Percentiles rank a stretch among this genome's conserved stretches.
Conservation (phyloP, 1,140 invertebrate species). For the Lordiphosa clarofinis region DNA sequence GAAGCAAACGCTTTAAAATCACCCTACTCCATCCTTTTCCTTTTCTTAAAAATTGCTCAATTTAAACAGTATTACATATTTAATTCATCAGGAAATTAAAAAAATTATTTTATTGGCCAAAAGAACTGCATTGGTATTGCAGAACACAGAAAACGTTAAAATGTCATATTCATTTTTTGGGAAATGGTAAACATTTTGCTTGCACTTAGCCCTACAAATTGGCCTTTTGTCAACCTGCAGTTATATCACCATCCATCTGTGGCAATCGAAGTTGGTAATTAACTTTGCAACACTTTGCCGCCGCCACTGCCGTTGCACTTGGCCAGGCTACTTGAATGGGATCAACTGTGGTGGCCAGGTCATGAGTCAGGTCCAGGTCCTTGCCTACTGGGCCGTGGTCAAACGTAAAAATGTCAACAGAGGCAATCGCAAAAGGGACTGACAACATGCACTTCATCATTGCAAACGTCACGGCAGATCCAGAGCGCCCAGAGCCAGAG, state of each 20-base stretch:
- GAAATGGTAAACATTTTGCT: background rate
- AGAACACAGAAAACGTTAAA: too few species aligned
- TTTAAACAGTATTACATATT: too few species aligned
- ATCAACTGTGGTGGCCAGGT: conserved; percentile 9
- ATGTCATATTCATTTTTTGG: too few species aligned
- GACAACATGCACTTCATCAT: conserved; percentile 63
- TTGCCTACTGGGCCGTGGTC: conserved; percentile 35
- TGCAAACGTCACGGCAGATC: conserved; percentile 48
- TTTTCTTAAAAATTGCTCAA: too few species aligned
- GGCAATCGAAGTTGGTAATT: conserved; percentile 48
- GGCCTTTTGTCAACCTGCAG: conserved; percentile 23
- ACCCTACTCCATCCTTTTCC: too few species aligned
- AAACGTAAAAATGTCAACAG: conserved; percentile 65
- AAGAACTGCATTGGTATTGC: too few species aligned
- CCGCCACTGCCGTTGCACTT: conserved; percentile 17
- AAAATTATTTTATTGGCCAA: too few species aligned
- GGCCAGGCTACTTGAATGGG: conserved; percentile 25
- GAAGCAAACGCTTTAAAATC: too few species aligned
- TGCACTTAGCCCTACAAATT: conserved; percentile 11
- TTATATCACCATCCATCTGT: conserved; percentile 7
- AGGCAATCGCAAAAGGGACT: conserved; percentile 35
- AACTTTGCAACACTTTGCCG: conserved; percentile 47
- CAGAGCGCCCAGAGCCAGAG: conserved; percentile 12
- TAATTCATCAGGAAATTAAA: too few species aligned
- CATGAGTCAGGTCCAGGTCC: conserved; percentile 9